Evolutionary conservation across 2,797 vertebrate species (phyloP).

Genomic region (Gephyroberyx darwinii): DNA sequence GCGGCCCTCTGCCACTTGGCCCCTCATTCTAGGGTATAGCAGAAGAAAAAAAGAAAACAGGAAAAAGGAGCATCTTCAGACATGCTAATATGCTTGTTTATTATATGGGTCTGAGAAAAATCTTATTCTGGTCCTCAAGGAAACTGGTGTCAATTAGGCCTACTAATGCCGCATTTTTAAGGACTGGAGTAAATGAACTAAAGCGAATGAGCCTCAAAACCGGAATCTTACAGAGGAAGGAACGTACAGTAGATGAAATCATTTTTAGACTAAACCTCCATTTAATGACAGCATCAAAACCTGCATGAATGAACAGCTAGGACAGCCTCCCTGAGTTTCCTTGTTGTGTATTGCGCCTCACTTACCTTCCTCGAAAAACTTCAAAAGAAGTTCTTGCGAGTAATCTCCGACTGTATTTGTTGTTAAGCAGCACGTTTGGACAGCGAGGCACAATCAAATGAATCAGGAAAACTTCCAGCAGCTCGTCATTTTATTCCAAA

Average conservation of each 20-base stretch:
- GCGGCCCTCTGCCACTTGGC: constrained; percentile 75
- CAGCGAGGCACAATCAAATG: not conserved
- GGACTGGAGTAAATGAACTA: no score
- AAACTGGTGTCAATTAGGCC: no score
- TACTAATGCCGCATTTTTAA: no score
- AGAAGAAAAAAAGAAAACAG: not conserved
- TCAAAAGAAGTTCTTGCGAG: not conserved
- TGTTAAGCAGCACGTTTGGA: not conserved
- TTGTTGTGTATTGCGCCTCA: no score
- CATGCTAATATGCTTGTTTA: no score
- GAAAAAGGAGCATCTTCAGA: not conserved
- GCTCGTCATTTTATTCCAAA: constrained; percentile 30
- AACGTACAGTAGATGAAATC: no score
- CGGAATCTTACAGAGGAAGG: no score
- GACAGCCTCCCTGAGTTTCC: not conserved
- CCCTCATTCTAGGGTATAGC: constrained; percentile 53
- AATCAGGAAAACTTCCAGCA: not conserved
- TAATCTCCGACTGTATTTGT: not conserved
- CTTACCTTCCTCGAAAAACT: constrained; percentile 3
- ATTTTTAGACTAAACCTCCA: no score
- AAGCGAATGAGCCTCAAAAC: no score
- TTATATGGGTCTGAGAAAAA: no score
- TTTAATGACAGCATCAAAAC: not conserved
- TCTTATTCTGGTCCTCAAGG: no score
- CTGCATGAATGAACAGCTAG: not conserved